Conservation (phyloP, 2,113 vertebrate genomes). For the Eulemur macaco region DNA sequence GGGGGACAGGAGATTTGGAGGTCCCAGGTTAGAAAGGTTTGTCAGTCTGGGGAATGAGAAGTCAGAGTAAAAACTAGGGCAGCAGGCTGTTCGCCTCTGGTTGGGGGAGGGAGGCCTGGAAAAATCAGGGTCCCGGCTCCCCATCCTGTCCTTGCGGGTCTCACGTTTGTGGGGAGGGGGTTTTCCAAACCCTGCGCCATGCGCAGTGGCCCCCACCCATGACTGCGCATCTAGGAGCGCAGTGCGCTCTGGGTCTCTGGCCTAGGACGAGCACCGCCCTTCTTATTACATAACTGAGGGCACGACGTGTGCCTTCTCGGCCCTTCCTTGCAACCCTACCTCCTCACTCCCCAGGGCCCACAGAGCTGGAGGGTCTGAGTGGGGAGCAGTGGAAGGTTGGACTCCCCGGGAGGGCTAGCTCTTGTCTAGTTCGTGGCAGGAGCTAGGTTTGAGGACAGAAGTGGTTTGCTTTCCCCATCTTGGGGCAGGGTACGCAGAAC, state of each 20-base stretch:
- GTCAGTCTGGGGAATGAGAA: constrained; percentile 33
- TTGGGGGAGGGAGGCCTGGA: neutral
- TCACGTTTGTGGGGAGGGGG: constrained; percentile 72
- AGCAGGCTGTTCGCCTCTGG: constrained; percentile 47
- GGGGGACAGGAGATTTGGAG: constrained; percentile 10
- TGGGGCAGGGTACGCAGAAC: neutral
- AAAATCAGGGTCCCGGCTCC: neutral
- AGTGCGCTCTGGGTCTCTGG: constrained; percentile 59
- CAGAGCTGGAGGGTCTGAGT: neutral
- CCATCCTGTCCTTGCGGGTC: neutral
- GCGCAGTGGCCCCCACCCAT: constrained; percentile 34
- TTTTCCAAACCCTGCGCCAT: constrained; percentile 40
- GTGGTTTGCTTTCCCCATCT: neutral
- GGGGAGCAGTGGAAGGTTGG: neutral
- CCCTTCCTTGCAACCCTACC: constrained; percentile 42
- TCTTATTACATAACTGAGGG: constrained; percentile 71
- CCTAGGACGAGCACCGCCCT: constrained; percentile 62
- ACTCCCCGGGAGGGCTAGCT: neutral
- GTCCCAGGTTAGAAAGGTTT: neutral
- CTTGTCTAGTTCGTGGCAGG: neutral
- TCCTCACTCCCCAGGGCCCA: neutral
- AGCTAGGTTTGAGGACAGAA: neutral
- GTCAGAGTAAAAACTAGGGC: constrained; percentile 68
- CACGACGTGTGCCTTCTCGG: constrained; percentile 42
- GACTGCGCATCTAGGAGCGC: constrained; percentile 61